Percentiles rank a stretch among this genome's conserved stretches.
These are phyloP conservation scores for Plebejus melissa DNA, from an alignment of 2,888 invertebrate species.

Conservation along the genomic window DNA sequence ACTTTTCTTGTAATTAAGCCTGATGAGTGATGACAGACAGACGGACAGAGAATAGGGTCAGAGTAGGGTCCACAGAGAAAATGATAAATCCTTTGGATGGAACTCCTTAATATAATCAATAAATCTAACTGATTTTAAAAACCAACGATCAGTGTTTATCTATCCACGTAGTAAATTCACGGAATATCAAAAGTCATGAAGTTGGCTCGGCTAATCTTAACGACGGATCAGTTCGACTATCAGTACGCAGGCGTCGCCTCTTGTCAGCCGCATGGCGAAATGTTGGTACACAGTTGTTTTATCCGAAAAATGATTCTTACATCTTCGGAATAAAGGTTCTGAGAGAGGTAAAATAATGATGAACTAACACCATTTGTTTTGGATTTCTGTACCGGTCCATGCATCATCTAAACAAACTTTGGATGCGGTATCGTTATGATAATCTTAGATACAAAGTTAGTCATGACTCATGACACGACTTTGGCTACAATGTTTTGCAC, in stretches of 20 bases:
- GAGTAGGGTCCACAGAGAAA: no score
- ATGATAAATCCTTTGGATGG: no score
- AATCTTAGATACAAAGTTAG: background rate
- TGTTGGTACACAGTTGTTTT: background rate
- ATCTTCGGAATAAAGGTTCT: background rate
- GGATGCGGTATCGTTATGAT: background rate
- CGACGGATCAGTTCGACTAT: slow-evolving; percentile 38
- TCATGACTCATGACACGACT: background rate
- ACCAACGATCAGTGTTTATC: background rate
- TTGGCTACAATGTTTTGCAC: background rate
- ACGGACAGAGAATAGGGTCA: no score
- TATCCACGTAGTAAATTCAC: slow-evolving; percentile 7
- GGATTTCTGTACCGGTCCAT: slow-evolving; percentile 17
- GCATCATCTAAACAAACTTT: background rate
- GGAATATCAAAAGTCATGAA: slow-evolving; percentile 28
- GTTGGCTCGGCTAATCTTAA: slow-evolving; percentile 35
- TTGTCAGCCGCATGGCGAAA: slow-evolving; percentile 35
- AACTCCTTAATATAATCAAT: background rate
- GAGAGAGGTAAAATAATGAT: background rate
- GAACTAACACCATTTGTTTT: slow-evolving; percentile 25
- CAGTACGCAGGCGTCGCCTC: slow-evolving; percentile 35
- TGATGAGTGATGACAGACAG: no score
- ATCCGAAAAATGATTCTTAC: background rate
- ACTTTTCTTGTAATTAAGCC: background rate
- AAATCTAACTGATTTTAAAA: background rate